Evolutionary conservation across 92 coral and sea anemone species (phyloP).

Genomic region (Porites divaricata): DNA sequence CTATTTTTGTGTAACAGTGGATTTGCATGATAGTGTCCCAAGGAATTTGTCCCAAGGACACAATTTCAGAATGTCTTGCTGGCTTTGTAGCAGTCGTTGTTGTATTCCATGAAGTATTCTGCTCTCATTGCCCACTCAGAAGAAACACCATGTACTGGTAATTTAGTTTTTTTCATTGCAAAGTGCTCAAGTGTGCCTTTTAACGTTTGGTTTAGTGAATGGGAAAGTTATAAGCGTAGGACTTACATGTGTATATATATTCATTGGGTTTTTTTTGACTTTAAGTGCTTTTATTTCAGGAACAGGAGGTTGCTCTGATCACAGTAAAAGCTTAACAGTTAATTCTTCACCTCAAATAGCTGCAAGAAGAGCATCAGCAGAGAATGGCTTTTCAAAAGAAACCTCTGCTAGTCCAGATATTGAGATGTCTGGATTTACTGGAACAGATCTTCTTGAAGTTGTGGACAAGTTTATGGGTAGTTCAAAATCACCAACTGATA

Average conservation of each 20-base stretch:
- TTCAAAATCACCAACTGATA: constrained; percentile 23
- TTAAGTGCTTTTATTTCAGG: constrained; percentile 5
- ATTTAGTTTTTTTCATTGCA: no score
- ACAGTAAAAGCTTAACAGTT: not conserved
- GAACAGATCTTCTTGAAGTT: constrained; percentile 39
- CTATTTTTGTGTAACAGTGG: not conserved
- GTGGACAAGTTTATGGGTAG: constrained; percentile 33
- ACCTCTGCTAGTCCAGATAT: constrained; percentile 9
- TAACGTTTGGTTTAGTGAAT: no score
- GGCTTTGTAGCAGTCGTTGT: no score
- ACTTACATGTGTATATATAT: no score
- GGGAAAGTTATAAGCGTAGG: not conserved
- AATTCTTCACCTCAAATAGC: not conserved
- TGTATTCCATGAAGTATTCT: no score
- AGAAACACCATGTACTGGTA: no score
- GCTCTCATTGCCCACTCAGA: no score
- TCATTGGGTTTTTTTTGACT: not conserved
- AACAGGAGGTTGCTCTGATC: not conserved
- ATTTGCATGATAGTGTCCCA: no score
- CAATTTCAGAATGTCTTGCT: no score
- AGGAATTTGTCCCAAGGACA: no score
- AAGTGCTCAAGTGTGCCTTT: no score
- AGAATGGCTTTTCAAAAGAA: constrained; percentile 1
- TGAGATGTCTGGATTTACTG: constrained; percentile 22
- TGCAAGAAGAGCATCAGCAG: not conserved